These are phyloP conservation scores for Aurelia sp. DNA, from an alignment of 30 jellyfish, hydroid and myxozoan genomes.

Conservation along the genomic window DNA sequence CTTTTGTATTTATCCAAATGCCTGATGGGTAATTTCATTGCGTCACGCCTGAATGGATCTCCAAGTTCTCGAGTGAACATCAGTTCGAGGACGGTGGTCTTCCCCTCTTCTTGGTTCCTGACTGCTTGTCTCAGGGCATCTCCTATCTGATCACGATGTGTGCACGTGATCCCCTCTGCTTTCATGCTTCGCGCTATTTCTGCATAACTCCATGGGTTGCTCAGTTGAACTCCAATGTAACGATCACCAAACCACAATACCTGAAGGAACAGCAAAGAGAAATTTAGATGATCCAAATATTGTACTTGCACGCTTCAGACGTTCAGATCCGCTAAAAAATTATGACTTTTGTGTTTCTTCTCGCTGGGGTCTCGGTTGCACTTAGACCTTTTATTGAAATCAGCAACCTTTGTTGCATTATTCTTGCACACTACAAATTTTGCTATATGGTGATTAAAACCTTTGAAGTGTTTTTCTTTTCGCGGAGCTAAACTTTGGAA, in stretches of 20 bases:
- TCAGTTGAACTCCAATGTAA: constrained; percentile 70
- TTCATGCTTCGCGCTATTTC: constrained; percentile 88
- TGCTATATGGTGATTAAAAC: too few species aligned
- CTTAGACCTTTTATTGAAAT: too few species aligned
- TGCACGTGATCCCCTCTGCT: constrained; percentile 87
- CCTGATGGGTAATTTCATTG: constrained; percentile 81
- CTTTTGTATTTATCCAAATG: constrained; percentile 72
- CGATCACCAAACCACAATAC: constrained; percentile 91
- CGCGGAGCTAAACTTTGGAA: too few species aligned
- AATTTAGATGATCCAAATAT: too few species aligned
- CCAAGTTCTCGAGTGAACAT: constrained; percentile 82
- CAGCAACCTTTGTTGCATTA: too few species aligned
- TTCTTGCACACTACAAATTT: too few species aligned
- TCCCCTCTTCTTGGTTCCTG: constrained; percentile 74
- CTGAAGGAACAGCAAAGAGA: constrained; percentile 6
- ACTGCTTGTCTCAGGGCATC: constrained; percentile 82
- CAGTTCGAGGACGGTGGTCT: constrained; percentile 77
- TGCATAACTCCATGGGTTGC: constrained; percentile 87
- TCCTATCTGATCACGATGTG: constrained; percentile 84
- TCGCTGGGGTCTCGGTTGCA: too few species aligned
- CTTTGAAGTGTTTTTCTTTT: too few species aligned
- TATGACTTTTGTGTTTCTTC: too few species aligned
- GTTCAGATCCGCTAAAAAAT: too few species aligned
- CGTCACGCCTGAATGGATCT: constrained; percentile 89
- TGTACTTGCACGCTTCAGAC: too few species aligned